Evolutionary conservation across 2,888 invertebrate genomes (phyloP).

Genomic region (Microctonus hyperodae): DNA sequence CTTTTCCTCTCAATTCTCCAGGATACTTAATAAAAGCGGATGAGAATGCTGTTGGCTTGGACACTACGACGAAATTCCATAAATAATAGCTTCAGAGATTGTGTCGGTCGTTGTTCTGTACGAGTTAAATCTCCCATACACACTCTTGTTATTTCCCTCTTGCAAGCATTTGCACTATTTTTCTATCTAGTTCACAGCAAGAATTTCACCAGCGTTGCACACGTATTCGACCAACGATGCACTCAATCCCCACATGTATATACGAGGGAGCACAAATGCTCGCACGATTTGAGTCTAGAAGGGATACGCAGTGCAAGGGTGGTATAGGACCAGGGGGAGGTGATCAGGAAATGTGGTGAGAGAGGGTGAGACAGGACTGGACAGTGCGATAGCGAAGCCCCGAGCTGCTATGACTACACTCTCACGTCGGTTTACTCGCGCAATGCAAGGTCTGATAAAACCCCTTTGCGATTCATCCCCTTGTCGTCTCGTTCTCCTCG

Average conservation of each 20-base stretch:
- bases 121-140: background rate
- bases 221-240: constrained; percentile 43
- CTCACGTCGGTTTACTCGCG: constrained; percentile 30
- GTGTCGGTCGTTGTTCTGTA: constrained; percentile 18
- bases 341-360: constrained; percentile 28
- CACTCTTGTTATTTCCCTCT: background rate
- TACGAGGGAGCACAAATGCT: constrained; percentile 11
- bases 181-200: constrained; percentile 34
- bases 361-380: constrained; percentile 42
- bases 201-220: constrained; percentile 48
- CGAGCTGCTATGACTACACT: constrained; percentile 38
- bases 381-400: constrained; percentile 55
- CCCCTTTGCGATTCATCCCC: constrained; percentile 26
- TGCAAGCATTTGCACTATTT: too few species aligned
- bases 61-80: constrained; percentile 36
- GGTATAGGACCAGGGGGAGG: background rate
- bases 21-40: constrained; percentile 27
- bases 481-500: constrained; percentile 25
- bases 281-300: constrained; percentile 5
- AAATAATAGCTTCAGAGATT: constrained; percentile 35
- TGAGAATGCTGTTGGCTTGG: background rate
- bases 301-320: background rate
- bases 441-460: constrained; percentile 34
- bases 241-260: constrained; percentile 32
- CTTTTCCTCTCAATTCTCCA: background rate